Evolutionary conservation across 37 sponge, comb jelly and placozoan genomes (phyloP), one percentile per base, ranked within the genome.

Genomic region (Beroe ovata): DNA sequence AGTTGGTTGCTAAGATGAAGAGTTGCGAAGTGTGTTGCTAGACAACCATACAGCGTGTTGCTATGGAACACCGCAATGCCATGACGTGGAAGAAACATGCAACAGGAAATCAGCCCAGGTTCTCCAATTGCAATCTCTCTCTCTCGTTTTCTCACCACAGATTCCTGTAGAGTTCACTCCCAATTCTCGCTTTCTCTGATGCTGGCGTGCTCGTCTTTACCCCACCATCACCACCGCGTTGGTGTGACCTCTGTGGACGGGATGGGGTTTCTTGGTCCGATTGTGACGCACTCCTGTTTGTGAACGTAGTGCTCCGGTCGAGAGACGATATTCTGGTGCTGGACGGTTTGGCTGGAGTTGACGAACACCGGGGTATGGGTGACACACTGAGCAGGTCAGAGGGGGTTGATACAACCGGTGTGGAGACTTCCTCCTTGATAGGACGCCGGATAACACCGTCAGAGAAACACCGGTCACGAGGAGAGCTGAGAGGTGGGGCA

Each of bases 391-490:
- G 28, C 16, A 14, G 25, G 69, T 66, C 69, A 11, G 33, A 30
- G 25, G 69, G 69, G 35, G 69, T 66, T 16, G 25, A 11, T 11
- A 30, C 34, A 34, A 29, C 16, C 36, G 35, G 33, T 1, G 69
- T 25, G 3, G 35, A 11, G 30, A 37, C 32, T 33, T 66, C 69
- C 69, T 66, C 69, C 36, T 66, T 66, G 69, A 66, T 66, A 8
- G 69, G 69, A 1, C 36, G 25, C 69, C 69, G 69, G 69, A 66
- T 25, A 6, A 66, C 36, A 30, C 69, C 30, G 69, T 66, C 69
- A 25, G 69, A 66, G 30, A 66, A 66, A 66, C 69, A 66, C 36
- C 69, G 25, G 32, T 66, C 69, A 66, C 69, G 69, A 18, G 36
- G 69, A 18, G 69, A 34, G 34, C 69, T 66, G 30, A 33, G 36